Evolutionary conservation across 2,797 vertebrate species (phyloP), one percentile per base, ranked within the genome.

Genomic region (Galaxias olidus): DNA sequence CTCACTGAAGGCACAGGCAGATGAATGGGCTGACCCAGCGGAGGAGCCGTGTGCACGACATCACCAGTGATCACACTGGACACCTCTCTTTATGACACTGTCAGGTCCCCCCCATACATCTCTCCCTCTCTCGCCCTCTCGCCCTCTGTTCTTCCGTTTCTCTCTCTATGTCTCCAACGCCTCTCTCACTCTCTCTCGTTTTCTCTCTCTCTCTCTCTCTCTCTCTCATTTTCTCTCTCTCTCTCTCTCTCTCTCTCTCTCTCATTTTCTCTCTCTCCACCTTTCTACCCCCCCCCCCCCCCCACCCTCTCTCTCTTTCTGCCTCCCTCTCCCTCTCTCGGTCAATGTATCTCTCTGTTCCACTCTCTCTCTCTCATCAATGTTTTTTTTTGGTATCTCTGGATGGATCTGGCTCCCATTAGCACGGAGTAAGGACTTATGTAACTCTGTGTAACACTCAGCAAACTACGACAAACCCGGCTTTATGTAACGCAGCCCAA

Each of bases 31-130:
- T 80, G 64, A 65, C 63, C 60, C 61, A 44, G 64, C 56, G 0
- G 10, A 72, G 65, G 61, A 64, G 58, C 30, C 66, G 10, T 74
- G 59, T 61, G 59, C 79, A 74, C 65, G 78, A n/a, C 70, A 54
- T 82, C 61, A 53, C 61, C 80, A 77, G 75, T 77, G 80, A 82
- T 82, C 79, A 79, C 82, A 78, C 75, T 55, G 72, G 64, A 76
- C 75, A 76, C 78, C 72, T 69, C 49, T 65, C 65, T 59, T 79
- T 76, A 84, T 63, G 79, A 80, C 77, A 60, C 67, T 75, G 84
- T 75, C 78, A 56, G 30, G 30, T 30, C 30, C 6, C 30, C 30
- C 30, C 30, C 6, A 30, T 30, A 6, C 30, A 30, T 30, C 30
- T 30, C 30, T 30, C 30, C 77, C 71, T 62, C 56, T 10, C 44